Conservation (phyloP, 1,140 invertebrate genomes). For the Lamellibrachia luymesi region DNA sequence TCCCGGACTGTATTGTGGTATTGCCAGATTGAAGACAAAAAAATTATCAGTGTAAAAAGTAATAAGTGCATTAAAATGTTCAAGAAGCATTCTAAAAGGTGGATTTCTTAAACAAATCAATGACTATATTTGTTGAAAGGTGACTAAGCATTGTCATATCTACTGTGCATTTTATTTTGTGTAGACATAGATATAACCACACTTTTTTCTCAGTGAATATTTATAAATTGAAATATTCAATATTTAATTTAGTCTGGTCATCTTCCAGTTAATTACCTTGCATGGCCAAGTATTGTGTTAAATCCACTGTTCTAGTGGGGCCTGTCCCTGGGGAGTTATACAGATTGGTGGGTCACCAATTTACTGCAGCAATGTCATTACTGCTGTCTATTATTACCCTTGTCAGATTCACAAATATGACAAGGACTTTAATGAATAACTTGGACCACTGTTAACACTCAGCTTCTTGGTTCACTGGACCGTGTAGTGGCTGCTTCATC, state of each 20-base stretch:
- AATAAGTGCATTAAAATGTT: background rate
- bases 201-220: no score
- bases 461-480: background rate
- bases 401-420: background rate
- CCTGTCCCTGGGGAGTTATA: background rate
- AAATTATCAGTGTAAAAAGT: background rate
- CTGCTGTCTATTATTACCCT: background rate
- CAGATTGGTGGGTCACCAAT: background rate
- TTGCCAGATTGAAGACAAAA: background rate
- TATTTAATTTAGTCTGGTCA: background rate
- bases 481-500: background rate
- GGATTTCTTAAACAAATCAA: background rate
- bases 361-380: background rate
- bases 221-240: background rate
- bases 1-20: background rate
- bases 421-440: conserved; percentile 5
- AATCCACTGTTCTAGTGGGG: background rate
- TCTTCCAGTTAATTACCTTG: background rate
- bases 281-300: background rate
- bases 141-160: background rate
- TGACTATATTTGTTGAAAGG: background rate
- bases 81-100: background rate
- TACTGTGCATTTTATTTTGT: background rate
- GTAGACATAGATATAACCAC: background rate
- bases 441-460: background rate